Base-by-base conservation (phyloP, 2,888 invertebrate genomes). In the Cephus runcator region DNA sequence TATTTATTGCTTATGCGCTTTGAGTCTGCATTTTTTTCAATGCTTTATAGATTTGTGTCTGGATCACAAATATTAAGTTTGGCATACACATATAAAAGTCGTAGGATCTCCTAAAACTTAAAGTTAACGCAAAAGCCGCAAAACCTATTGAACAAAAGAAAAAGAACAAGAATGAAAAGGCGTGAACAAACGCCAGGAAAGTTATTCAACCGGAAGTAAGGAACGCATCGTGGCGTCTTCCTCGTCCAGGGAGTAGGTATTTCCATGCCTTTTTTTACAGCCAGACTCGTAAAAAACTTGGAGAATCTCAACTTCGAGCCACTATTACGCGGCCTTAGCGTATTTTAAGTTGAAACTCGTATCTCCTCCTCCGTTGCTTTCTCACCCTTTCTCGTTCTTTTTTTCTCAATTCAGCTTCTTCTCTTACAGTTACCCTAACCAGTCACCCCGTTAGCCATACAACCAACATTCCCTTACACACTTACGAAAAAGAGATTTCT, bases 241-340 rank as follows among this genome's bases (percentile, higher is more conserved):
- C 40, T 40, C 15, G 40, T 15, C 6, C 40, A 1, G 15, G 40
- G 15, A 15, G 40, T 40, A 40, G 15, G 40, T 40, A 40, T 40
- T 40, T 40, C 40, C 15, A 40, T 40, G 40, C 40, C 36, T 15
- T n/a, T 33, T 36, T 69, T 69, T 69, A 69, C 11, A 69, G n/a
- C 69, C 69, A 77, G 75, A 33, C 34, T 77, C 77, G 75, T 77
- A 77, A 77, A 77, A 77, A 77, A 77, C 68, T 74, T 74, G 56
- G 31, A 35, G 34, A 77, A 77, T 74, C 36, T 34, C 77, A 77
- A 77, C 74, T 75, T 77, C 69, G 36, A 69, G 68, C 34, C 34
- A 75, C 69, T 36, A 75, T 77, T 75, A 75, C 77, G n/a, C 33
- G 30, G 69, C 71, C 77, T 75, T 77, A 69, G 69, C 75, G 69